Conservation (phyloP, 64 coral and sea anemone genomes). For the Dendrophyllia cribrosa region DNA sequence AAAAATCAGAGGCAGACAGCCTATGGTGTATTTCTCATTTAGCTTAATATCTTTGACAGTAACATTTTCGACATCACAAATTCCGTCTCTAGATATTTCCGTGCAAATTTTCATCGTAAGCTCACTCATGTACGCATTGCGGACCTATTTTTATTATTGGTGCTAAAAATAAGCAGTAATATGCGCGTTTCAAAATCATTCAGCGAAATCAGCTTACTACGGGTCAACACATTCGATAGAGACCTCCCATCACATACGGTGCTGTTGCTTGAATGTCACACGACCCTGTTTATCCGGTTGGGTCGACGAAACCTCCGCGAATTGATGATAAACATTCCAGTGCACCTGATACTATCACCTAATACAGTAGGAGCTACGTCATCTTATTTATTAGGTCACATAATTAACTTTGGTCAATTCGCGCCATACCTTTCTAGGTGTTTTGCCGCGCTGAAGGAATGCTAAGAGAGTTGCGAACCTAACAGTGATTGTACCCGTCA, state of each 20-base stretch:
- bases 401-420: too few species aligned
- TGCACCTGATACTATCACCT: neutral
- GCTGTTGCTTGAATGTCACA: conserved; percentile 2
- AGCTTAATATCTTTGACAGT: too few species aligned
- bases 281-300: neutral
- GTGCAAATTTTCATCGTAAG: too few species aligned
- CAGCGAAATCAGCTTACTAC: neutral
- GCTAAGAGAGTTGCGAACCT: neutral
- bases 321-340: neutral
- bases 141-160: too few species aligned
- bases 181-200: neutral
- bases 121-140: too few species aligned
- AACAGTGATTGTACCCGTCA: neutral
- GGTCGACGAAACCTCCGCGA: neutral
- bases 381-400: conserved; percentile 8
- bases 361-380: neutral
- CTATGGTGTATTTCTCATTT: too few species aligned
- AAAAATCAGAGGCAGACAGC: too few species aligned
- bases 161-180: neutral
- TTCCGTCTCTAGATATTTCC: too few species aligned
- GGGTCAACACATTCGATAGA: neutral
- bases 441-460: neutral
- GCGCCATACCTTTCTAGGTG: neutral
- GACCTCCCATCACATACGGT: too few species aligned
- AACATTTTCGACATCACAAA: too few species aligned